Evolutionary conservation across 2,113 vertebrate genomes (phyloP).

Genomic region (Atractosteus spatula): DNA sequence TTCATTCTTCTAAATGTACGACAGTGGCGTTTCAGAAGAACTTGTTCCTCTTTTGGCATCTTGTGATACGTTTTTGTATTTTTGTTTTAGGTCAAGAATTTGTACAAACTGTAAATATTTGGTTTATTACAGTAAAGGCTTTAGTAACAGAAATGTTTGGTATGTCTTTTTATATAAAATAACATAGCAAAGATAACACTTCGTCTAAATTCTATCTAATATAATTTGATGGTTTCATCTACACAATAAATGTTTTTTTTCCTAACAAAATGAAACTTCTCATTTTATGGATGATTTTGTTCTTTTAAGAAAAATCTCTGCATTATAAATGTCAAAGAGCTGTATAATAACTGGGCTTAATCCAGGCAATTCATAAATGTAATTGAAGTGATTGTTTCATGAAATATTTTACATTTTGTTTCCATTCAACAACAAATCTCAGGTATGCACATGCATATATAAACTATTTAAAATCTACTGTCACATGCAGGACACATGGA

Average conservation of each 20-base stretch:
- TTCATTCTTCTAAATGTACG: conserved; percentile 58
- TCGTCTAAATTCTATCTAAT: conserved; percentile 61
- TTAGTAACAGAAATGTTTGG: conserved; percentile 82
- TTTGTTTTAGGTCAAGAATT: conserved; percentile 80
- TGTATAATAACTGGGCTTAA: no score
- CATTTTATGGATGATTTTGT: not conserved
- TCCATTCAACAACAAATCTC: no score
- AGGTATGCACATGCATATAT: no score
- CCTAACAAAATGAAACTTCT: conserved; percentile 21
- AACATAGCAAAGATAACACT: conserved; percentile 56
- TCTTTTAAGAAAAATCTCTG: no score
- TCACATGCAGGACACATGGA: no score
- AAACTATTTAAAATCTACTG: no score
- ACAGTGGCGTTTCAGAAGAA: conserved; percentile 62
- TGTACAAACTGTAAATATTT: conserved; percentile 96
- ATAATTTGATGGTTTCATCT: conserved; percentile 56
- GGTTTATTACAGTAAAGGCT: conserved; percentile 91
- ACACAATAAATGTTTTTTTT: conserved; percentile 64
- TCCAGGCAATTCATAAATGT: no score
- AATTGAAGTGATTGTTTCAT: no score
- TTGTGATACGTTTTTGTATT: conserved; percentile 75
- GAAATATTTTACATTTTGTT: no score
- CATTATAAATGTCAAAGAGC: no score
- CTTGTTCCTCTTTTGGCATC: conserved; percentile 65
- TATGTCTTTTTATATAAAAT: conserved; percentile 61